Base-by-base conservation (phyloP, 2,888 invertebrate genomes). In the Osmoderma eremita region DNA sequence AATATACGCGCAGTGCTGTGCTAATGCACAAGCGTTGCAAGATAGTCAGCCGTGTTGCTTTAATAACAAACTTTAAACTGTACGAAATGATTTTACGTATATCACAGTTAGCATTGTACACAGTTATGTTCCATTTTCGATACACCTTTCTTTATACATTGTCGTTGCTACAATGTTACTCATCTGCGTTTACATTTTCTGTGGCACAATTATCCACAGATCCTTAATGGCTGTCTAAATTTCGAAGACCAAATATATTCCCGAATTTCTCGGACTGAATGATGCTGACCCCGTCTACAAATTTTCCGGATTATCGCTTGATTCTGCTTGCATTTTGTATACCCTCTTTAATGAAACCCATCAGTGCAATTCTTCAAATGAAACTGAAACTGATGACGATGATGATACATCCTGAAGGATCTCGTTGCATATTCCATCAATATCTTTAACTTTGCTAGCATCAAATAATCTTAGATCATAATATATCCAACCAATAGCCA, bases 401-500 rank as follows among this genome's bases (percentile, higher is more conserved):
- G 68, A 45, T 24, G 48, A 61, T 63, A 75, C 76, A 22, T 75
- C 75, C 36, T 76, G 75, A 53, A 77, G 76, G 12, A 77, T 75
- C 61, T 77, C 70, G 36, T 70, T 70, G 45, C 73, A 71, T 17
- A 71, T 61, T 22, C 70, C 58, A 22, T 67, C 70, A 18, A 72
- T 72, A 45, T 73, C 71, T 24, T 70, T 67, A 8, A 71, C 62
- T 73, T 86, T 86, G 10, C 88, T 88, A 30, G 83, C 72, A 73
- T 85, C 85, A 73, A 88, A 88, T 1, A 88, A 79, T 18, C 85
- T 84, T 15, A 88, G 76, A 0, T 87, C 87, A 72, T 86, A 88
- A 76, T 86, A 87, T 20, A 88, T 85, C 88, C 88, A 88, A 70
- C 86, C 84, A 73, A 87, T 85, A 51, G 87, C 86, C 24, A 88